These are phyloP conservation scores for Paratrypauchen microcephalus DNA, from an alignment of 2,797 vertebrate species.

Conservation along the genomic window DNA sequence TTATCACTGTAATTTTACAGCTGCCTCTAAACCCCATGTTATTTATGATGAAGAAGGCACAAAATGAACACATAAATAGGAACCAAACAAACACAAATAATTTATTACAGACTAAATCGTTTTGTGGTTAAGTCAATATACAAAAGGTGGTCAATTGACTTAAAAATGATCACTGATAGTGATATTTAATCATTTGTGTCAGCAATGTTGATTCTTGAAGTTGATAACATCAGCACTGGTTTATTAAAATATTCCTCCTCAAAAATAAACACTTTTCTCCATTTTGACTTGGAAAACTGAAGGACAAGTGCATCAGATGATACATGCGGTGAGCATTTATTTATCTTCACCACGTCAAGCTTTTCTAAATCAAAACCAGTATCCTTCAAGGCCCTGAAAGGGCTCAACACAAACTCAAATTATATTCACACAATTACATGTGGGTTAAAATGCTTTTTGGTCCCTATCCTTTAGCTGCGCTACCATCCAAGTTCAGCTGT, in stretches of 20 bases:
- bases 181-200: conserved; percentile 51
- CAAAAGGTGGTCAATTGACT: conserved; percentile 54
- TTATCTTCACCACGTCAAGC: conserved; percentile 26
- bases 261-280: conserved; percentile 78
- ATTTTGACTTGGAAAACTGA: conserved; percentile 58
- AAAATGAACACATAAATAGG: conserved; percentile 79
- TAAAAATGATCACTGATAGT: conserved; percentile 53
- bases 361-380: conserved; percentile 28
- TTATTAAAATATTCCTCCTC: conserved; percentile 79
- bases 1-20: conserved; percentile 67
- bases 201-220: conserved; percentile 48
- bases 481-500: conserved; percentile 75
- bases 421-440: conserved; percentile 57
- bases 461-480: conserved; percentile 85
- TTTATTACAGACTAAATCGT: conserved; percentile 77
- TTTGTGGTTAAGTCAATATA: conserved; percentile 65
- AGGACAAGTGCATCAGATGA: conserved; percentile 62
- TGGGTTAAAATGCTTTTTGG: conserved; percentile 82
- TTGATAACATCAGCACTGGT: conserved; percentile 76
- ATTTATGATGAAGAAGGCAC: conserved; percentile 79
- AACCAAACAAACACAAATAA: conserved; percentile 77
- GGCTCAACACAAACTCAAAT: conserved; percentile 21
- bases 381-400: conserved; percentile 5
- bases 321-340: conserved; percentile 54
- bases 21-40: conserved; percentile 61